These are phyloP conservation scores for Ennomos erosarius DNA, from an alignment of 2,888 invertebrate species.

Conservation along the genomic window DNA sequence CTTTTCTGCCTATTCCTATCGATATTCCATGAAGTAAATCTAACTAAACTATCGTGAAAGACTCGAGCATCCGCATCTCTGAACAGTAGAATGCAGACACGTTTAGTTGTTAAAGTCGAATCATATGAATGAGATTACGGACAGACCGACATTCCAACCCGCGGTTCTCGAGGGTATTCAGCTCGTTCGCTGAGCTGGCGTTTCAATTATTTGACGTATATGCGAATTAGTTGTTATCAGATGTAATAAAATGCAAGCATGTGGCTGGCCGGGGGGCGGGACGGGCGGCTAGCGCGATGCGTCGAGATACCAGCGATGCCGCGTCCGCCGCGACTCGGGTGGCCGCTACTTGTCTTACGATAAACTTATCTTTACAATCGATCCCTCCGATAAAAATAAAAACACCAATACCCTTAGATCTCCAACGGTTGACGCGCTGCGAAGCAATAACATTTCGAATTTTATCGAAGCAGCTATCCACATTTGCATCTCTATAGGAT, in stretches of 20 bases:
- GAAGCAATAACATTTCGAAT: constrained; percentile 76
- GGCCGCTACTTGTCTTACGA: constrained; percentile 85
- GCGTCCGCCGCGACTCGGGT: constrained; percentile 60
- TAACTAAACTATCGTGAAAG: constrained; percentile 37
- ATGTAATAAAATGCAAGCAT: constrained; percentile 80
- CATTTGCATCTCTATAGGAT: constrained; percentile 79
- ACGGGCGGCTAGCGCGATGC: constrained; percentile 52
- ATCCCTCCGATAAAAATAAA: constrained; percentile 82
- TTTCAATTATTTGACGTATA: constrained; percentile 79
- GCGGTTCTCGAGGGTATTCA: constrained; percentile 42
- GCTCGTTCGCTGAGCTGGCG: constrained; percentile 47
- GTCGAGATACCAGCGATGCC: constrained; percentile 46
- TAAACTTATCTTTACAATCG: constrained; percentile 83
- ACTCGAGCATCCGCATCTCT: constrained; percentile 37
- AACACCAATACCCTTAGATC: constrained; percentile 68
- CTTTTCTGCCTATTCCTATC: constrained; percentile 42
- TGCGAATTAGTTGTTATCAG: constrained; percentile 80
- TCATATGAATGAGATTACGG: constrained; percentile 54
- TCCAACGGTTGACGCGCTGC: constrained; percentile 76
- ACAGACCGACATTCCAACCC: constrained; percentile 56
- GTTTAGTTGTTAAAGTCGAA: constrained; percentile 47
- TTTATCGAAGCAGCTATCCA: constrained; percentile 74
- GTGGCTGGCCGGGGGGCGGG: constrained; percentile 54
- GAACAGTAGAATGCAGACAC: constrained; percentile 45
- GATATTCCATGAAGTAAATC: constrained; percentile 38